These are phyloP conservation scores for Chiloscyllium punctatum DNA, from an alignment of 2,797 vertebrate genomes.

Conservation along the genomic window DNA sequence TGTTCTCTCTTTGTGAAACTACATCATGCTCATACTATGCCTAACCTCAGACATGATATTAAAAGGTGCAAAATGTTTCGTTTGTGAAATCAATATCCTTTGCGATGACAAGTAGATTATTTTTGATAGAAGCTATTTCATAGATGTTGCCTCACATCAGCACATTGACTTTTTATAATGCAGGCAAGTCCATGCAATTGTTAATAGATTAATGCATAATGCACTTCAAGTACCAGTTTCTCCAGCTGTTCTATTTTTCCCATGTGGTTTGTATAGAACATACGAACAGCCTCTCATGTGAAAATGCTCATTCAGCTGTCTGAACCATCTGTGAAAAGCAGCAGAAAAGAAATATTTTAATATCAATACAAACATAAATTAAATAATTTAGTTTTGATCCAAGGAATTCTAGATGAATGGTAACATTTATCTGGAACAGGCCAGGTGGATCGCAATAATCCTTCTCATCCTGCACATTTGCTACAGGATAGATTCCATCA, in stretches of 20 bases:
- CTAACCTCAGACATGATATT: background rate
- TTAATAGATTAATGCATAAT: constrained; percentile 39
- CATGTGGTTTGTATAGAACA: constrained; percentile 94
- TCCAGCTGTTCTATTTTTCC: constrained; percentile 96
- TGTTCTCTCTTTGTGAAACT: background rate
- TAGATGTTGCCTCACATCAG: background rate
- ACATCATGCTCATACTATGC: background rate
- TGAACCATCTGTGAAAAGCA: constrained; percentile 82
- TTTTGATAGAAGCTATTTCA: background rate
- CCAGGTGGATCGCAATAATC: background rate
- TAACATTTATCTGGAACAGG: background rate
- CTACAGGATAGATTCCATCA: background rate
- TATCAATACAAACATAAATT: background rate
- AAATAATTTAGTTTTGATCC: background rate
- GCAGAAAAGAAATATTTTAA: constrained; percentile 47
- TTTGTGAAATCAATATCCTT: background rate
- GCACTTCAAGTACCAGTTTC: constrained; percentile 75
- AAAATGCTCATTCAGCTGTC: constrained; percentile 96
- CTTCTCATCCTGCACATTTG: background rate
- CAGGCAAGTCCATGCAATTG: background rate
- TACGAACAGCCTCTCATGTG: constrained; percentile 90
- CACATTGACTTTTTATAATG: background rate
- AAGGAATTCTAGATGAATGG: background rate
- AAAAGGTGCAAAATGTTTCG: background rate
- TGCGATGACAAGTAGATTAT: background rate